A percentile compares a stretch with the other conserved stretches of the same genome.
phyloP scores from a whole-genome alignment of 2,888 invertebrate species.

The Loripinus fragilis region DNA sequence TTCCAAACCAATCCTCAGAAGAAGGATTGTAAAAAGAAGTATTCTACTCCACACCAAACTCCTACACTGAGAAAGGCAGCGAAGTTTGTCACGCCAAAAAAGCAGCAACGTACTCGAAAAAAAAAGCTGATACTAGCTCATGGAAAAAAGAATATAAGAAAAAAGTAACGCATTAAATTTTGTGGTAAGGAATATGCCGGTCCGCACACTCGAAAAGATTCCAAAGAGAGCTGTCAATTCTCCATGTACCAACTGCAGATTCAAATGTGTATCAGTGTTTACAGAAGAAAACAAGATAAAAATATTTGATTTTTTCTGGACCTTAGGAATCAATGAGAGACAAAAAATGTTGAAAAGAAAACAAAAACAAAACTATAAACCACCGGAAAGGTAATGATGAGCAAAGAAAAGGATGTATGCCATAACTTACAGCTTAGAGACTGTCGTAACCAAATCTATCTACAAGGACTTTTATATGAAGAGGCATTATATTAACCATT shows the following conservation, averaged over 20 bases:
- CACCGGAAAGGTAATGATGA: conserved; percentile 16
- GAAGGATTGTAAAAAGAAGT: not conserved
- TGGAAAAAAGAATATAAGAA: conserved; percentile 52
- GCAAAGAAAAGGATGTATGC: conserved; percentile 24
- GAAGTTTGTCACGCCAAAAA: conserved; percentile 28
- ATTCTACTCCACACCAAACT: conserved; percentile 4
- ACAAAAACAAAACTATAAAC: conserved; percentile 33
- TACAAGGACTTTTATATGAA: conserved; percentile 43
- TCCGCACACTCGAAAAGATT: conserved; percentile 26
- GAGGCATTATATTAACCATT: conserved; percentile 38
- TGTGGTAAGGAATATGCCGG: conserved; percentile 40
- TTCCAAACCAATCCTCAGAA: not conserved
- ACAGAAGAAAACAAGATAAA: conserved; percentile 20
- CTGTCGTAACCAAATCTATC: conserved; percentile 12
- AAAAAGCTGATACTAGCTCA: conserved; percentile 32
- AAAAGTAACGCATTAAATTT: conserved; percentile 26
- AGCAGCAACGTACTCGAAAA: conserved; percentile 21
- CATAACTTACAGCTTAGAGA: conserved; percentile 24
- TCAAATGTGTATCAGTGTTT: conserved; percentile 34
- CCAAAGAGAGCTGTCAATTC: not conserved
- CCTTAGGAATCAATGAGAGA: conserved; percentile 34
- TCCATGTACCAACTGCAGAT: conserved; percentile 32
- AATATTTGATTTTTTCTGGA: conserved; percentile 34
- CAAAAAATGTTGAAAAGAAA: conserved; percentile 32
- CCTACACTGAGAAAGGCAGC: conserved; percentile 28